Evolutionary conservation across 92 coral and sea anemone species (phyloP).

Genomic region (Desmophyllum pertusum): DNA sequence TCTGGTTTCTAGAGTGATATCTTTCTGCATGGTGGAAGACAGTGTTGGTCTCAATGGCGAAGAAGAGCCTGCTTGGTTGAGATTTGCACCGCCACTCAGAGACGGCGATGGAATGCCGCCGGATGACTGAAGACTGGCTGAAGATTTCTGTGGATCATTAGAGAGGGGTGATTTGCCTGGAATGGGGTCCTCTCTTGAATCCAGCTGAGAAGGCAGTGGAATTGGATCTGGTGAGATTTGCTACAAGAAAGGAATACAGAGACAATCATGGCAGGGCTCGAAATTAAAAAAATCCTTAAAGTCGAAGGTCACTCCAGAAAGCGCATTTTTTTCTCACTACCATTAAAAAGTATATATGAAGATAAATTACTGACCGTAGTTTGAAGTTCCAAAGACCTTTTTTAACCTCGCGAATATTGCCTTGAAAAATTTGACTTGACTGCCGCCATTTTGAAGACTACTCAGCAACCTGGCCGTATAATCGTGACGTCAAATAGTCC

Average conservation of each 20-base stretch:
- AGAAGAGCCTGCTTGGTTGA: conserved; percentile 52
- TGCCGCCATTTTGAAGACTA: too few relatives aligned
- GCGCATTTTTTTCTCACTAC: too few relatives aligned
- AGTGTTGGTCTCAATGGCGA: conserved; percentile 47
- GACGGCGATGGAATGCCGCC: conserved; percentile 49
- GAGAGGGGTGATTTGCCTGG: conserved; percentile 58
- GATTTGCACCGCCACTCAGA: conserved; percentile 38
- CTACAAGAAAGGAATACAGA: not conserved
- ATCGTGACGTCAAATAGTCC: too few relatives aligned
- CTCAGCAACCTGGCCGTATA: too few relatives aligned
- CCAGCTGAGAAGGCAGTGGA: conserved; percentile 63
- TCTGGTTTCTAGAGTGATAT: conserved; percentile 70
- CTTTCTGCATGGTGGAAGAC: conserved; percentile 65
- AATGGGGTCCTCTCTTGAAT: conserved; percentile 54
- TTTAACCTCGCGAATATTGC: too few relatives aligned
- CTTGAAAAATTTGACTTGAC: too few relatives aligned
- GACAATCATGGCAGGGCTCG: not conserved
- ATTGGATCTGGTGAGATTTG: conserved; percentile 57
- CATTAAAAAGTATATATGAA: too few relatives aligned
- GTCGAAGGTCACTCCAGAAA: too few relatives aligned
- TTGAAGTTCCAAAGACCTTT: too few relatives aligned
- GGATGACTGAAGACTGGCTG: conserved; percentile 66
- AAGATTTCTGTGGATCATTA: conserved; percentile 58
- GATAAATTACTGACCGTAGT: too few relatives aligned
- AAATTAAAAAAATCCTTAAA: too few relatives aligned